Conservation (phyloP, 2,888 invertebrate genomes). For the Drosophila meridiana region DNA sequence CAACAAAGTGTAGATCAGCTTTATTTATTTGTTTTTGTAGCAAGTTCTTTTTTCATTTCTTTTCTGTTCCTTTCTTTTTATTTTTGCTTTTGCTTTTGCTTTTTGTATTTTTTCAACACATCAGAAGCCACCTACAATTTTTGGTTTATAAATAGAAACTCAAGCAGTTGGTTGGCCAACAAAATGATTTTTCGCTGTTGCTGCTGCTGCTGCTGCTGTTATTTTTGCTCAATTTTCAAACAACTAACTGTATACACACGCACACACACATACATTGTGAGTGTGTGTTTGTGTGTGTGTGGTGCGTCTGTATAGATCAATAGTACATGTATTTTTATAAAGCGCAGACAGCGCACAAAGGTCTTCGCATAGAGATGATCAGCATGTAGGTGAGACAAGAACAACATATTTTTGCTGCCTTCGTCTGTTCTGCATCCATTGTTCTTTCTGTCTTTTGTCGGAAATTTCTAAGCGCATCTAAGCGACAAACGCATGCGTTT, state of each 20-base stretch:
- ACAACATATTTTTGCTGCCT: conserved; percentile 52
- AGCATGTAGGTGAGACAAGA: conserved; percentile 75
- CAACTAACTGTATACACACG: conserved; percentile 73
- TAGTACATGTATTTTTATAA: conserved; percentile 71
- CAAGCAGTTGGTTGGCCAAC: conserved; percentile 78
- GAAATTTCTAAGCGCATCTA: conserved; percentile 32
- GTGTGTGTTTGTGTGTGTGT: conserved; percentile 22
- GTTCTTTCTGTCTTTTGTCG: conserved; percentile 46
- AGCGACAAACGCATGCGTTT: conserved; percentile 25
- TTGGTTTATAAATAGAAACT: conserved; percentile 83
- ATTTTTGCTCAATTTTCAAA: conserved; percentile 76
- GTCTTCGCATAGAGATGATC: conserved; percentile 70
- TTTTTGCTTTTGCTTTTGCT: conserved; percentile 15
- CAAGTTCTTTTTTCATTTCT: conserved; percentile 20
- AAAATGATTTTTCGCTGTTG: conserved; percentile 57
- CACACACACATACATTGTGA: conserved; percentile 10
- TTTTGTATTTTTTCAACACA: conserved; percentile 61
- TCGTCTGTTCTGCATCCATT: conserved; percentile 50
- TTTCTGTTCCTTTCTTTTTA: conserved; percentile 1
- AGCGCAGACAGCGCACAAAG: conserved; percentile 72
- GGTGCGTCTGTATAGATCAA: conserved; percentile 40
- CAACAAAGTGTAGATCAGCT: conserved; percentile 51
- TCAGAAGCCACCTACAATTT: conserved; percentile 85
- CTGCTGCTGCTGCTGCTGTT: conserved; percentile 44
- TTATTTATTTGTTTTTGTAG: conserved; percentile 65